A percentile compares a stretch with the other conserved stretches of the same genome.
Conservation (phyloP, 2,888 invertebrate species). For the Oligia strigilis region DNA sequence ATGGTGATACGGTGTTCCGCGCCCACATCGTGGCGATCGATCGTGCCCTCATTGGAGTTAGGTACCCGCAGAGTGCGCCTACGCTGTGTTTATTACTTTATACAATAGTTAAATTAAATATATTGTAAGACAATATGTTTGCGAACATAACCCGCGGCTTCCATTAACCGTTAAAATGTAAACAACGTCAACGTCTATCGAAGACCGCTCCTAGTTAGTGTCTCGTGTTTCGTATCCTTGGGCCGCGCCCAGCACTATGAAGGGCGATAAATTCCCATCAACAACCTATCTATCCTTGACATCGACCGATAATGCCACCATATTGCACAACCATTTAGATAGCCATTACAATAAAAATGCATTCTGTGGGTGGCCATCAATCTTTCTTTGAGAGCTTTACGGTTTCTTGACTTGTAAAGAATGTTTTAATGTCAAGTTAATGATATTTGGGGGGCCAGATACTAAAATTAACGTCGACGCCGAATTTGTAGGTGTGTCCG, state of each 20-base stretch:
- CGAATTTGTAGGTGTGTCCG: constrained; percentile 52
- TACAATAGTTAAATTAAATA: constrained; percentile 56
- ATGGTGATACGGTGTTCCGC: constrained; percentile 77
- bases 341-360: constrained; percentile 86
- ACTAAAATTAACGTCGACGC: constrained; percentile 50
- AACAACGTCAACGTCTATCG: constrained; percentile 75
- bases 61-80: constrained; percentile 75
- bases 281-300: constrained; percentile 85
- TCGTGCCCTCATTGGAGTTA: constrained; percentile 85
- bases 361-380: constrained; percentile 84
- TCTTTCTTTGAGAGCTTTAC: constrained; percentile 74
- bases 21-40: constrained; percentile 86
- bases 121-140: constrained; percentile 70
- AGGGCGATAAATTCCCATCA: constrained; percentile 87
- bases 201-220: constrained; percentile 83
- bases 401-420: constrained; percentile 69
- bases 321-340: constrained; percentile 88
- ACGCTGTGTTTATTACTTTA: constrained; percentile 71
- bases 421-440: constrained; percentile 72
- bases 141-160: constrained; percentile 75
- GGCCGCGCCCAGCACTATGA: constrained; percentile 77
- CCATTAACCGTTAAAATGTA: constrained; percentile 84
- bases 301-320: constrained; percentile 82
- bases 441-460: constrained; percentile 55
- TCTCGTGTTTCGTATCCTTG: constrained; percentile 84